These are phyloP conservation scores for Neuroterus valhalla DNA, from an alignment of 1,140 invertebrate genomes.

Conservation along the genomic window DNA sequence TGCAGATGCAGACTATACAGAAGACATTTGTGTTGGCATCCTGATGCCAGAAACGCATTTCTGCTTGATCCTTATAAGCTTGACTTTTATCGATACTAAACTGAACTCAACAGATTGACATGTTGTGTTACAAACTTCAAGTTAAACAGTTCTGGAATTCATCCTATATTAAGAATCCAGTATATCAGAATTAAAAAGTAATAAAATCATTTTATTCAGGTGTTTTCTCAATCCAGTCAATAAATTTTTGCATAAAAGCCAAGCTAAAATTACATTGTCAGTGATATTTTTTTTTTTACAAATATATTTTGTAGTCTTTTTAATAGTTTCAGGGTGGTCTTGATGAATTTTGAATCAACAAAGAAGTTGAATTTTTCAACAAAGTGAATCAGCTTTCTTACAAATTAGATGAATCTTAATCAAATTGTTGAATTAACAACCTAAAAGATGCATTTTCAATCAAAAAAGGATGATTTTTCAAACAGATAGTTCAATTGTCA, in stretches of 20 bases:
- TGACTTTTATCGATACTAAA: conserved; percentile 22
- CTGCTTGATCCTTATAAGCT: conserved; percentile 22
- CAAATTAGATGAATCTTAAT: too few species aligned
- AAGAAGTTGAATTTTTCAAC: not conserved
- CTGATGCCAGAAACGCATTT: not conserved
- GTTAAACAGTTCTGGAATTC: not conserved
- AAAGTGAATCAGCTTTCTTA: too few species aligned
- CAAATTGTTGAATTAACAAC: too few species aligned
- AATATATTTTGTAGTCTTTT: too few species aligned
- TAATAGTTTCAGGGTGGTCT: too few species aligned
- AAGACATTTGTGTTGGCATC: not conserved
- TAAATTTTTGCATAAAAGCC: too few species aligned
- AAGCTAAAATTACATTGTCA: too few species aligned
- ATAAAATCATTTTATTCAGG: conserved; percentile 6
- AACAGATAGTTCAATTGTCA: too few species aligned
- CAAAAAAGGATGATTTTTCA: too few species aligned
- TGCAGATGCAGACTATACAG: too few species aligned
- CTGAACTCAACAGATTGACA: conserved; percentile 22
- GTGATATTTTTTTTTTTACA: too few species aligned
- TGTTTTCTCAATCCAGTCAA: not conserved
- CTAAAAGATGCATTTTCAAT: too few species aligned
- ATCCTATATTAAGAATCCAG: not conserved
- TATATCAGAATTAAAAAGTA: conserved; percentile 25
- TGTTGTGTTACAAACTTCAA: not conserved
- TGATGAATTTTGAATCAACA: not conserved